These are phyloP conservation scores for Laticauda laticaudata DNA, from an alignment of 2,113 vertebrate species.

Conservation along the genomic window DNA sequence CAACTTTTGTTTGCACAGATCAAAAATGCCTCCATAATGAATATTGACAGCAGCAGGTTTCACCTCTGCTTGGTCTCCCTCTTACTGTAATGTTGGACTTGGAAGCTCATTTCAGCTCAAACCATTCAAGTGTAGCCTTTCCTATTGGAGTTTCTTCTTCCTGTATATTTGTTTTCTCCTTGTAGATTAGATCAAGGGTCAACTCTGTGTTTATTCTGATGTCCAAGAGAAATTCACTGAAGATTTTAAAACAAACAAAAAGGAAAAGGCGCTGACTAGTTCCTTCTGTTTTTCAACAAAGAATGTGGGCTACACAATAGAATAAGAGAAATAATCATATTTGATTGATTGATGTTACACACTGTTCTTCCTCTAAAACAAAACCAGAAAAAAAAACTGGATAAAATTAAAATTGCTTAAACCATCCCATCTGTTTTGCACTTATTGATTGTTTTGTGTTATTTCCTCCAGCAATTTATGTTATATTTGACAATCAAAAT, in stretches of 20 bases:
- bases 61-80: not conserved
- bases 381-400: not conserved
- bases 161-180: not conserved
- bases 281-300: not conserved
- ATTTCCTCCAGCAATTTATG: not conserved
- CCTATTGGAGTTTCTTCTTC: not conserved
- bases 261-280: not conserved
- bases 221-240: not conserved
- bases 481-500: not conserved
- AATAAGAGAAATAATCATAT: not conserved
- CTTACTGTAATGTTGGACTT: not conserved
- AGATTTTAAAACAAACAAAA: not conserved
- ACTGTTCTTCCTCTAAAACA: not conserved
- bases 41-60: not conserved
- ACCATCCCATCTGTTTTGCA: not conserved
- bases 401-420: not conserved
- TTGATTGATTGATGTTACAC: not conserved
- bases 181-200: not conserved
- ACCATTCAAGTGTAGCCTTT: not conserved
- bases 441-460: not conserved
- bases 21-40: not conserved
- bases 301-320: not conserved
- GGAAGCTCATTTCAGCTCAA: not conserved
- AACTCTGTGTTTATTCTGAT: not conserved
- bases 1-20: not conserved